phyloP scores from a whole-genome alignment of 2,797 vertebrate genomes.

The Peromyscus aztecus region DNA sequence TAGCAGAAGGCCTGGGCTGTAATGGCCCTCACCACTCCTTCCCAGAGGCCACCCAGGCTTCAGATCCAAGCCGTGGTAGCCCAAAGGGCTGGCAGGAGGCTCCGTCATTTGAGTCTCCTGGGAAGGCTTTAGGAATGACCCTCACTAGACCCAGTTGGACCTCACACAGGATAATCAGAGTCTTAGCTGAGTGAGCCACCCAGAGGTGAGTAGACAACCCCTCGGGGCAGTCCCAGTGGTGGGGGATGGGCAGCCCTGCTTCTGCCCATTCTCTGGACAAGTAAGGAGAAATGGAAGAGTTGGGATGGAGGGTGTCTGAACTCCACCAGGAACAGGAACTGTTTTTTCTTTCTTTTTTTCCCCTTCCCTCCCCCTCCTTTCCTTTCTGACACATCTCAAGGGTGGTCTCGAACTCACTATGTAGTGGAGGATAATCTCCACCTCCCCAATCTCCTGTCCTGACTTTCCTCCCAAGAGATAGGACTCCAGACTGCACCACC shows the following conservation, averaged over 20 bases:
- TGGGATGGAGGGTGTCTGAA: slow-evolving; percentile 62
- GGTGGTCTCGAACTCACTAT: not conserved
- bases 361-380: not conserved
- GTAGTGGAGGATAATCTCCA: not conserved
- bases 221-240: not conserved
- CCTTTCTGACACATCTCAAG: not conserved
- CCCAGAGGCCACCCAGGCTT: not conserved
- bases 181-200: not conserved
- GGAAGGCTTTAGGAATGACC: not conserved
- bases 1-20: slow-evolving; percentile 77
- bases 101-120: too few relatives aligned
- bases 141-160: not conserved
- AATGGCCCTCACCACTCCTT: slow-evolving; percentile 73
- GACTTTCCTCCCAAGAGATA: not conserved
- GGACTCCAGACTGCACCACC: too few relatives aligned
- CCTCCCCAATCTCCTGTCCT: too few relatives aligned
- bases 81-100: not conserved
- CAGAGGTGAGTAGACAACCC: not conserved
- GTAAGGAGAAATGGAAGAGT: not conserved
- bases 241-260: not conserved
- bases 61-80: not conserved
- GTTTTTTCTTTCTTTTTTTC: not conserved
- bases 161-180: not conserved
- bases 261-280: slow-evolving; percentile 86
- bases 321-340: slow-evolving; percentile 81